Evolutionary conservation across 2,888 invertebrate genomes (phyloP), one percentile per base, ranked within the genome.

Genomic region (Chaitophorus viminalis): DNA sequence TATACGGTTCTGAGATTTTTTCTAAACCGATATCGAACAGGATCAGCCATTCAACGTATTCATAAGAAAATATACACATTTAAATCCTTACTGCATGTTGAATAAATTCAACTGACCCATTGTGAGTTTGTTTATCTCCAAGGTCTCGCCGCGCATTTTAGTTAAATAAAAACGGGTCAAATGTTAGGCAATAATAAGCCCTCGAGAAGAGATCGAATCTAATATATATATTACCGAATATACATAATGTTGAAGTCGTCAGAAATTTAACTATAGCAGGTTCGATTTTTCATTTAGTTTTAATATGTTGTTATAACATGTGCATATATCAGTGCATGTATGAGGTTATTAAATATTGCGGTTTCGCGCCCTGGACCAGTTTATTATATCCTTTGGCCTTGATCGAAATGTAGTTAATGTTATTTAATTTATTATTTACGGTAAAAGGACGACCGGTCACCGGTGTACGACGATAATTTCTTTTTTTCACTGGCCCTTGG

Each of bases 181-280:
- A 74, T 65, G 65, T 87, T 81, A 21, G 46, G 74, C 81, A 79
- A 81, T 87, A 79, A 78, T 79, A 46, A 87, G 74, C 74, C 74
- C 81, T 72, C 87, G 87, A 87, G 79, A 87, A 75, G 21, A 87
- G 74, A 81, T 87, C 79, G n/a, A 81, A 87, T 81, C 81, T 9
- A 25, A 46, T 60, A 21, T 36, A 29, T 17, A 54, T 25, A 36
- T 82, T 60, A 33, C 9, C 18, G 17, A 75, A 39, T 46, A 11
- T 11, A 17, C 5, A 33, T 54, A 4, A 25, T 77, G 17, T 17
- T 46, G 36, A n/a, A n/a, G 25, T 74, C 39, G 46, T 79, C 31
- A 25, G 65, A 74, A 74, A 87, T 81, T 81, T 87, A 60, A 65
- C 33, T 36, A 36, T n/a, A 70, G 33, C 82, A 25, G 39, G 29